Base-by-base conservation (phyloP, 2,797 vertebrate species). In the Smutsia temminckii region DNA sequence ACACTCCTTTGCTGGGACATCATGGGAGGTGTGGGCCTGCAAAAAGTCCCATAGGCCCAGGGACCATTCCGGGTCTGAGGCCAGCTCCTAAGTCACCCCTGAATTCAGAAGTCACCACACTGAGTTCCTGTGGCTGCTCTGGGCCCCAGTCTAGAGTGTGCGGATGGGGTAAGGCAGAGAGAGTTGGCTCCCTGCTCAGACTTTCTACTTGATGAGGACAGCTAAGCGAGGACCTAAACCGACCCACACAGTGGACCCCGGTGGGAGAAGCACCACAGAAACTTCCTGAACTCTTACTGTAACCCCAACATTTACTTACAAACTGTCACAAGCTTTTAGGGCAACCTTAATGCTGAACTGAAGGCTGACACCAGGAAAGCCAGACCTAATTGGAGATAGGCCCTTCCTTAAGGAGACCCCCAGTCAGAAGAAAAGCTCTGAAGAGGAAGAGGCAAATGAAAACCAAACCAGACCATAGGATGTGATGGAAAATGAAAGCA, bases 221-320 rank as follows among this genome's bases (percentile, higher is more conserved):
- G 32, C 46, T 8, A 29, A 8, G n/a, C 0, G 1, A 68, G 59
- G 29, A 51, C 68, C 74, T 42, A 42, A 18, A 34, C 29, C 18
- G 37, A 32, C 32, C 5, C 25, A 18, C 29, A n/a, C 13, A 11
- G 40, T 2, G 9, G 55, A 23, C 64, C 68, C 83, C 46, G 11
- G 18, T n/a, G 5, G 37, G 18, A 55, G n/a, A 0, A 1, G 37
- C 69, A 23, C 53, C 0, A 0, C 9, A 10, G 17, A 14, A 1
- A 17, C 3, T 18, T 46, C 27, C 34, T 21, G 20, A 63, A 59
- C 42, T 61, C 29, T 59, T 16, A 9, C 18, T 21, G 18, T 13
- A 66, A 57, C 18, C 64, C 61, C 17, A 18, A 8, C 21, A 8
- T 14, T 42, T 10, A n/a, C 49, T 85, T 42, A 12, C 4, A 49